Conservation (phyloP, 2,113 vertebrate genomes). For the Coreoperca whiteheadi region DNA sequence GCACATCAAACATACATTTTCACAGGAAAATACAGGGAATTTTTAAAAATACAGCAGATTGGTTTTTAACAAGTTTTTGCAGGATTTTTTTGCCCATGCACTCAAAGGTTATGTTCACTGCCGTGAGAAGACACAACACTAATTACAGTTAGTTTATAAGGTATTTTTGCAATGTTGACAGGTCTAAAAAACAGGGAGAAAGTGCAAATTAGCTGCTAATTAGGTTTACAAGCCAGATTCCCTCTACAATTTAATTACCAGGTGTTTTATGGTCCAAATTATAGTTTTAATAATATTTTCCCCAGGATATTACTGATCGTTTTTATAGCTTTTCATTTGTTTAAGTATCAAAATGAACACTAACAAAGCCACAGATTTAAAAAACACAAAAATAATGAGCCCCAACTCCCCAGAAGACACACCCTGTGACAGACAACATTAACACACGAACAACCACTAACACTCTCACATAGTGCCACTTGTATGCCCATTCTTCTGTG, state of each 20-base stretch:
- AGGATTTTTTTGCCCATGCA: not conserved
- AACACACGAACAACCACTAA: not conserved
- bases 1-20: not conserved
- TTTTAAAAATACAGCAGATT: not conserved
- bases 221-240: not conserved
- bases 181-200: not conserved
- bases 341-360: not conserved
- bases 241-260: not conserved
- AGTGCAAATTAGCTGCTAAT: not conserved
- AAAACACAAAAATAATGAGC: no score
- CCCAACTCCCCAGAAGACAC: not conserved
- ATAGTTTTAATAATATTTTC: not conserved
- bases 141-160: not conserved
- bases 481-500: constrained; percentile 18
- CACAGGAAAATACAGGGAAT: not conserved
- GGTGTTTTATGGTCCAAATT: not conserved
- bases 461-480: constrained; percentile 19
- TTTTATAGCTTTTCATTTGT: not conserved
- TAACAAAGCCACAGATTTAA: not conserved
- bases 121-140: not conserved
- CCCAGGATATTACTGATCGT: not conserved
- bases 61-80: not conserved
- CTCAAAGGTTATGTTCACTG: not conserved
- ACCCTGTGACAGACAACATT: not conserved
- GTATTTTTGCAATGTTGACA: not conserved